Percentiles rank a stretch among this genome's conserved stretches.
These are phyloP conservation scores for Tetraneura akinire DNA, from an alignment of 1,140 invertebrate genomes.

Conservation along the genomic window DNA sequence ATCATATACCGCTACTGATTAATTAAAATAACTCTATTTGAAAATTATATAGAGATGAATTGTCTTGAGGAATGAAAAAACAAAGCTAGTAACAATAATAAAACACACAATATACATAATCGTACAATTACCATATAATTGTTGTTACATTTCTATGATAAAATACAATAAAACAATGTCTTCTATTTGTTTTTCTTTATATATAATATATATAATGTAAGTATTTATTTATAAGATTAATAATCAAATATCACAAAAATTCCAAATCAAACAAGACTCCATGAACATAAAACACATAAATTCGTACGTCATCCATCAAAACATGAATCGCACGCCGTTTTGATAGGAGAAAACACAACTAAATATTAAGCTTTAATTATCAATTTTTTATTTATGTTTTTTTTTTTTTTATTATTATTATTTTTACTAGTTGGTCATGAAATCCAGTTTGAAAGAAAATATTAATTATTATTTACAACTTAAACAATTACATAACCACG, in stretches of 20 bases:
- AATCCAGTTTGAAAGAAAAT: slow-evolving; percentile 50
- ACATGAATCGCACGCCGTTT: slow-evolving; percentile 1
- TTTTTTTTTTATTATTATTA: background rate
- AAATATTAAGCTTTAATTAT: slow-evolving; percentile 24
- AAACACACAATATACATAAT: slow-evolving; percentile 34
- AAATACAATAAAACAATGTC: slow-evolving; percentile 48
- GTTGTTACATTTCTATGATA: slow-evolving; percentile 42
- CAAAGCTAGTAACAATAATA: background rate
- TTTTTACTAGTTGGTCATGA: slow-evolving; percentile 46
- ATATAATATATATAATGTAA: slow-evolving; percentile 40
- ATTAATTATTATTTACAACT: slow-evolving; percentile 48
- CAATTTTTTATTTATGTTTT: background rate
- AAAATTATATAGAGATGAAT: too few relatives aligned
- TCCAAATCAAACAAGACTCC: slow-evolving; percentile 51
- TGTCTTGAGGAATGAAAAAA: too few relatives aligned
- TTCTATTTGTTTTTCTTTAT: slow-evolving; percentile 28
- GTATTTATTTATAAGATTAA: slow-evolving; percentile 50
- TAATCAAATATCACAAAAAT: slow-evolving; percentile 51
- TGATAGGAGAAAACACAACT: slow-evolving; percentile 31
- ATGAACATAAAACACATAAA: slow-evolving; percentile 49
- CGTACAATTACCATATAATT: slow-evolving; percentile 49
- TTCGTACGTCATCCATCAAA: slow-evolving; percentile 28
- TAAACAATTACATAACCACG: slow-evolving; percentile 47
- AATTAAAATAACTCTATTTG: too few relatives aligned
- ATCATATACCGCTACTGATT: too few relatives aligned